These are phyloP conservation scores for Rugalucina vietnamica DNA, from an alignment of 2,888 invertebrate species.

Conservation along the genomic window DNA sequence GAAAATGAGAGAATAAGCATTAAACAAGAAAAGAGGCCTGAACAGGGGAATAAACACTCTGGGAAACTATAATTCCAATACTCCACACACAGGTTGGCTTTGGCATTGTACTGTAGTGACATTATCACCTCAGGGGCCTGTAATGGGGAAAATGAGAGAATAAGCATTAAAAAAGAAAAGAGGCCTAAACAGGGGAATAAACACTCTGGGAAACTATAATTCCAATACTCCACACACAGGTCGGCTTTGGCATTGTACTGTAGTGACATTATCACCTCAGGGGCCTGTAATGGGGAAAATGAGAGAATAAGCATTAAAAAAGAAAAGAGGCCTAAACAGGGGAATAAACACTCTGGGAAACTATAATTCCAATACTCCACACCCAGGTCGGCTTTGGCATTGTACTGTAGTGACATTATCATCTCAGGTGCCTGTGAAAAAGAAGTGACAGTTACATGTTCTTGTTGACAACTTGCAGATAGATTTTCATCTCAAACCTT, in stretches of 20 bases:
- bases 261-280: constrained; percentile 99
- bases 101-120: constrained; percentile 99
- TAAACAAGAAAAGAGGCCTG: too few species aligned
- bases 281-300: constrained; percentile 96
- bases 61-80: constrained; percentile 98
- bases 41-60: constrained; percentile 91
- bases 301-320: too few species aligned
- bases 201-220: constrained; percentile 99
- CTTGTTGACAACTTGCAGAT: too few species aligned
- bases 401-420: constrained; percentile 99
- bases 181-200: too few species aligned
- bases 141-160: constrained; percentile 84
- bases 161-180: too few species aligned
- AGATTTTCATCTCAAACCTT: too few species aligned
- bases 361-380: constrained; percentile 99
- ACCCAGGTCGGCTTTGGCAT: constrained; percentile 99
- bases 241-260: constrained; percentile 99
- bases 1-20: too few species aligned
- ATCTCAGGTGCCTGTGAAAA: constrained; percentile 95
- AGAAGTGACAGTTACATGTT: too few species aligned
- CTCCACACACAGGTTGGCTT: constrained; percentile 99
- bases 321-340: too few species aligned
- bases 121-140: constrained; percentile 99
- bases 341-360: constrained; percentile 92
- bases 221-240: constrained; percentile 99